phyloP scores from a whole-genome alignment of 1,140 invertebrate genomes.

The Drosophila subobscura region DNA sequence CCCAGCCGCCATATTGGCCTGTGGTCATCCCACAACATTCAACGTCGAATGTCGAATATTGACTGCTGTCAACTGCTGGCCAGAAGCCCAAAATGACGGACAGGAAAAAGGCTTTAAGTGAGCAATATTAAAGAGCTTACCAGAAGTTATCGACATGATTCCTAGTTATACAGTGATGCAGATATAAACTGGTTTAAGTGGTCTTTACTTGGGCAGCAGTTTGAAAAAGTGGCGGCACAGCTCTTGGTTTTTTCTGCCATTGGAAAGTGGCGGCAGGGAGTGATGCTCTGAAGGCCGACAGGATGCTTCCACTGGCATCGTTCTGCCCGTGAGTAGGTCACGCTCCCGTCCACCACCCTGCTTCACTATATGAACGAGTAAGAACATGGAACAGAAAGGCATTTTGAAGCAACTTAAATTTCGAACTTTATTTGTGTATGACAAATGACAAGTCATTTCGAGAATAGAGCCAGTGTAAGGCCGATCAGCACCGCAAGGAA shows the following conservation, averaged over 20 bases:
- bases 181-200: not conserved
- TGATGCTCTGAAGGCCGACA: not conserved
- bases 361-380: conserved; percentile 44
- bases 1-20: conserved; percentile 36
- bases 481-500: not conserved
- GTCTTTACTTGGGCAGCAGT: conserved; percentile 16
- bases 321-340: not conserved
- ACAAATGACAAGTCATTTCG: conserved; percentile 1
- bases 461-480: not conserved
- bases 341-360: not conserved
- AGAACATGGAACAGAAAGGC: conserved; percentile 59
- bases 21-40: conserved; percentile 1
- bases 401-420: conserved; percentile 33
- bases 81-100: not conserved
- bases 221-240: conserved; percentile 5
- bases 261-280: not conserved
- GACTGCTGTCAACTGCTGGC: conserved; percentile 6
- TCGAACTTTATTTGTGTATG: conserved; percentile 5
- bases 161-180: too few species aligned
- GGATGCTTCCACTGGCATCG: not conserved
- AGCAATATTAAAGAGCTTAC: not conserved
- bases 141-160: too few species aligned
- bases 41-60: too few species aligned
- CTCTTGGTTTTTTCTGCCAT: not conserved
- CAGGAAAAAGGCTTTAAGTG: conserved; percentile 11